Evolutionary conservation across 1,140 invertebrate species (phyloP).

Genomic region (Littorina saxatilis): DNA sequence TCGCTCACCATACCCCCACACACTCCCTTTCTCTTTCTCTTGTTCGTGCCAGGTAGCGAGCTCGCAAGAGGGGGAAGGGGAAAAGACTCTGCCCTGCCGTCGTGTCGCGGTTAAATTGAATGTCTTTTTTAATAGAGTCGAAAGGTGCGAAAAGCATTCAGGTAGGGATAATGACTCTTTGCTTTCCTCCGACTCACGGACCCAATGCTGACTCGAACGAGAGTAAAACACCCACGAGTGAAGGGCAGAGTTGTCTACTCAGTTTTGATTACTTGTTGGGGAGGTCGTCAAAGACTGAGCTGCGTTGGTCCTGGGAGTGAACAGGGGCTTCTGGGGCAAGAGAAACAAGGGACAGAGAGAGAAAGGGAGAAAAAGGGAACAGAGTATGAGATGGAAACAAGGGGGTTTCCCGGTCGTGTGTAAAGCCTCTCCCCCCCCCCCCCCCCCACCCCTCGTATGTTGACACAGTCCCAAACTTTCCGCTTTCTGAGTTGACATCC

Average conservation of each 20-base stretch:
- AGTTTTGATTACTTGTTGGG: too few relatives aligned
- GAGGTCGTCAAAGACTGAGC: too few relatives aligned
- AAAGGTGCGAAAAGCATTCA: slow-evolving; percentile 25
- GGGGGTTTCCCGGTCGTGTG: too few relatives aligned
- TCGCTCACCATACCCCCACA: background rate
- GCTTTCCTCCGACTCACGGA: background rate
- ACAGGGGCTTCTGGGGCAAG: too few relatives aligned
- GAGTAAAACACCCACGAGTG: background rate
- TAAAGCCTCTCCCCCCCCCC: background rate
- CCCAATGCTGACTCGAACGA: background rate
- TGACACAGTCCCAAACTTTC: slow-evolving; percentile 24
- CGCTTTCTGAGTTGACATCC: slow-evolving; percentile 24
- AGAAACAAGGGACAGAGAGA: too few relatives aligned
- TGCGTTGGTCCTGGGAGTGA: too few relatives aligned
- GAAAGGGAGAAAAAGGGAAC: too few relatives aligned
- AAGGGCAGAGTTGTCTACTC: too few relatives aligned
- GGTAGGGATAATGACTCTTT: slow-evolving; percentile 27
- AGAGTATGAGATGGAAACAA: too few relatives aligned
- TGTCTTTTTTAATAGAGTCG: slow-evolving; percentile 24
- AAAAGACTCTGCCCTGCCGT: background rate
- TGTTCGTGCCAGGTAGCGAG: background rate
- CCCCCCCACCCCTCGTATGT: background rate
- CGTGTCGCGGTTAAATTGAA: slow-evolving; percentile 16
- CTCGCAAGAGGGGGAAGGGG: background rate
- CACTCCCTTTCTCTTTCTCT: background rate